Base-by-base conservation (phyloP, 2,888 invertebrate genomes). In the Neria commutata region DNA sequence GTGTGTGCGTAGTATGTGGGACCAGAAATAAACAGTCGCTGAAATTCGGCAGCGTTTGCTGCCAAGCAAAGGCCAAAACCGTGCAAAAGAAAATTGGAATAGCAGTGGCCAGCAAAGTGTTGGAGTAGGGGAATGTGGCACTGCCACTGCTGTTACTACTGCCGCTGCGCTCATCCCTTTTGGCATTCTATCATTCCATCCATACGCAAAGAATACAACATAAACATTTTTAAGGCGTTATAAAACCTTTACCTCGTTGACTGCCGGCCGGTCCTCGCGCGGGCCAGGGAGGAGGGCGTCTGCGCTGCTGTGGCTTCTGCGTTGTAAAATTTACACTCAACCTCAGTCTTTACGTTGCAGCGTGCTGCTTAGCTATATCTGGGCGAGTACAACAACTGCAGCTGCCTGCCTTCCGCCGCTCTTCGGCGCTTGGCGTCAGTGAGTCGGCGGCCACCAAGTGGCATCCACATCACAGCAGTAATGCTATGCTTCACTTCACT, bases 231-330 rank as follows among this genome's bases (percentile, higher is more conserved):
- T 40, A 70, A 67, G 66, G 68, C 67, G 66, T 70, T 71, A 65
- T 71, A 70, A 72, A 70, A 70, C 69, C 68, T 64, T 67, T 69
- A 68, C 71, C 65, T 70, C 73, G 71, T 70, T 58, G 70, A 66
- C 69, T 70, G 60, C 37, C 62, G 63, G n/a, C n/a, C n/a, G n/a
- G n/a, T n/a, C n/a, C n/a, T n/a, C n/a, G n/a, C n/a, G n/a, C n/a
- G n/a, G n/a, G 3, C 6, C 33, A 17, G 8, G 6, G 51, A n/a
- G 21, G 29, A 19, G 14, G 34, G 24, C 37, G 33, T 56, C 48
- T 49, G 29, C 46, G 56, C 56, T 46, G 46, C 19, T 19, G 46
- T 17, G 56, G 34, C 51, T 29, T 14, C n/a, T 21, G 24, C 42
- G 14, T 3, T 1, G 17, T 19, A 45, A 17, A 16, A 3, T 16